phyloP scores from a whole-genome alignment of 2,797 vertebrate species.

The Pygocentrus nattereri region DNA sequence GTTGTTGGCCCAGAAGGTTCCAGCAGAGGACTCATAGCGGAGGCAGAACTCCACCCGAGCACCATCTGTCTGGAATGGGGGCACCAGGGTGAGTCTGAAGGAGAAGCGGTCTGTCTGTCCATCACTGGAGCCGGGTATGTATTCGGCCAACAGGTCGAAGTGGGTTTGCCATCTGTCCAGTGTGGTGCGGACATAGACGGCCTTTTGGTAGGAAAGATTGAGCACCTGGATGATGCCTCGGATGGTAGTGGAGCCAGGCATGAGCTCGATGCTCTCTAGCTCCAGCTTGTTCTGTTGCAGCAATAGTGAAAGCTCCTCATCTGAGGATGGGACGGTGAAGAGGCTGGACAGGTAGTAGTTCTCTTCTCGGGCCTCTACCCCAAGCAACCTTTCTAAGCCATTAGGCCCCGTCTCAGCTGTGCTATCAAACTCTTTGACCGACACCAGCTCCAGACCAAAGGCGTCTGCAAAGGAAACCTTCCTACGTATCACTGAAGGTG shows the following conservation, averaged over 20 bases:
- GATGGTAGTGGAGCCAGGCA: constrained; percentile 83
- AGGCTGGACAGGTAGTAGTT: constrained; percentile 86
- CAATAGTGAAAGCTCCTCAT: constrained; percentile 83
- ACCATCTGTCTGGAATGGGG: constrained; percentile 85
- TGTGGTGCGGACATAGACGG: constrained; percentile 85
- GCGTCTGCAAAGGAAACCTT: constrained; percentile 97
- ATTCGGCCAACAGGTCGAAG: constrained; percentile 91
- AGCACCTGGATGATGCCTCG: constrained; percentile 89
- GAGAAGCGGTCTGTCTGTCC: constrained; percentile 89
- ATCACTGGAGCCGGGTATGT: constrained; percentile 91
- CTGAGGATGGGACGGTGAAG: constrained; percentile 83
- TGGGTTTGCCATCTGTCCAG: constrained; percentile 88
- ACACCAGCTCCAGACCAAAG: constrained; percentile 93
- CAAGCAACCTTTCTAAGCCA: background rate
- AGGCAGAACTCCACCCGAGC: constrained; percentile 91
- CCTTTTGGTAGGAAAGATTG: constrained; percentile 91
- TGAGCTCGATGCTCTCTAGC: constrained; percentile 86
- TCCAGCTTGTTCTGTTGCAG: constrained; percentile 85
- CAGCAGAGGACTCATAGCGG: constrained; percentile 87
- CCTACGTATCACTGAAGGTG: constrained; percentile 71
- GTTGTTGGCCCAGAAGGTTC: constrained; percentile 95
- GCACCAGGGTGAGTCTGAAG: constrained; percentile 87
- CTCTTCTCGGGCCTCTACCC: constrained; percentile 62
- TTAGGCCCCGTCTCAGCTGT: constrained; percentile 68
- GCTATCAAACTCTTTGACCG: constrained; percentile 92